Percentiles rank a stretch among this genome's conserved stretches.
phyloP scores from a whole-genome alignment of 2,888 invertebrate species.

The Subacronicta megacephala region DNA sequence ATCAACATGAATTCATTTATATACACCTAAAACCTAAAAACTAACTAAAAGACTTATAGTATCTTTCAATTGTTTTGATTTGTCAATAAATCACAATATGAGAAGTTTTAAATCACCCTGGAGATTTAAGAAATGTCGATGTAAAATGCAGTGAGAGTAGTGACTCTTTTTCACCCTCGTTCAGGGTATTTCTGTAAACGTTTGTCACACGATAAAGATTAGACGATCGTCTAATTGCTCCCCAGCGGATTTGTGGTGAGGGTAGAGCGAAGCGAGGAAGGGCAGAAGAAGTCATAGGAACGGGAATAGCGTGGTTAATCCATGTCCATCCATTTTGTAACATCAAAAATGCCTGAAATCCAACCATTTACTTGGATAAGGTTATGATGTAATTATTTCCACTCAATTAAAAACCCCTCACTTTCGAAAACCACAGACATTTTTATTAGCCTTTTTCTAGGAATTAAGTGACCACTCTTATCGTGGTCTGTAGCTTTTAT shows the following conservation, averaged over 20 bases:
- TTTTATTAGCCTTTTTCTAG: neutral
- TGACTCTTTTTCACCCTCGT: constrained; percentile 13
- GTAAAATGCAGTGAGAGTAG: neutral
- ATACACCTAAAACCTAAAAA: no score
- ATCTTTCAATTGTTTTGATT: no score
- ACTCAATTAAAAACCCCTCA: neutral
- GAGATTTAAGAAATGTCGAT: neutral
- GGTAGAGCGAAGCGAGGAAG: constrained; percentile 30
- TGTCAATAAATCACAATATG: no score
- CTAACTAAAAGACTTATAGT: no score
- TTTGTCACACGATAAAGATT: constrained; percentile 54
- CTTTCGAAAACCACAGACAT: neutral
- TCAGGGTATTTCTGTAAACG: constrained; percentile 42
- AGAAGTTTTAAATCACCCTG: neutral
- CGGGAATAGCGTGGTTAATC: neutral
- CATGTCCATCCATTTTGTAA: no score
- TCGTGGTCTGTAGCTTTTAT: constrained; percentile 24
- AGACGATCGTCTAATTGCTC: constrained; percentile 43
- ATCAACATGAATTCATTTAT: no score
- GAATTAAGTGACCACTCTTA: constrained; percentile 2
- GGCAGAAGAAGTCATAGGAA: constrained; percentile 27
- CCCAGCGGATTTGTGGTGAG: constrained; percentile 35
- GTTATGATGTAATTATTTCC: no score
- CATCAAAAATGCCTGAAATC: no score
- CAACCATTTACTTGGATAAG: no score